Conservation (phyloP, 2,888 invertebrate genomes). For the Blomia tropicalis region DNA sequence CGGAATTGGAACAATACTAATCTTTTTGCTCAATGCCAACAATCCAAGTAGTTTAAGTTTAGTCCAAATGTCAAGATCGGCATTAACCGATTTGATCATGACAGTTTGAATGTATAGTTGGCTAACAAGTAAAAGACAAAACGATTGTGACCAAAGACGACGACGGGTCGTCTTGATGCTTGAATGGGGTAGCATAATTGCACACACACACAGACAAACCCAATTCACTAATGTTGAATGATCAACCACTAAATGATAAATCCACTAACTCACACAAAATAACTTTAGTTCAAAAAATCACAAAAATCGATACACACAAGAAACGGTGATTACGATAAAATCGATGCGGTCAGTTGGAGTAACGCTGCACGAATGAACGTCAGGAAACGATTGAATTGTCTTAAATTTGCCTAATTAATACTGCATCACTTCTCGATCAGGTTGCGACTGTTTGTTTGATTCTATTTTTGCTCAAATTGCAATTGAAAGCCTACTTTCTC, state of each 20-base stretch:
- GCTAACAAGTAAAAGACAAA: neutral
- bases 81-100: neutral
- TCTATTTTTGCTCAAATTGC: neutral
- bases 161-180: neutral
- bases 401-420: conserved; percentile 14
- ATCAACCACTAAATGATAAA: too few species aligned
- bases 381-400: conserved; percentile 2
- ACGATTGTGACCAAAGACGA: neutral
- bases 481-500: conserved; percentile 9
- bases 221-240: neutral
- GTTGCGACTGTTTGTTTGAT: neutral
- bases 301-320: neutral
- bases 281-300: neutral
- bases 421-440: neutral
- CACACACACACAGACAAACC: neutral
- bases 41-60: neutral
- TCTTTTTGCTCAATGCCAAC: neutral
- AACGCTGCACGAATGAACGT: neutral
- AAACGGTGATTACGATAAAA: neutral
- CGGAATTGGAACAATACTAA: conserved; percentile 9
- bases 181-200: neutral
- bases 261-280: too few species aligned
- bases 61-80: conserved; percentile 7
- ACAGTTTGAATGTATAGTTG: neutral
- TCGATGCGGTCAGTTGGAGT: neutral